These are phyloP conservation scores for Beroe forskalii DNA, from an alignment of 37 sponge, comb jelly and placozoan genomes.

Conservation along the genomic window DNA sequence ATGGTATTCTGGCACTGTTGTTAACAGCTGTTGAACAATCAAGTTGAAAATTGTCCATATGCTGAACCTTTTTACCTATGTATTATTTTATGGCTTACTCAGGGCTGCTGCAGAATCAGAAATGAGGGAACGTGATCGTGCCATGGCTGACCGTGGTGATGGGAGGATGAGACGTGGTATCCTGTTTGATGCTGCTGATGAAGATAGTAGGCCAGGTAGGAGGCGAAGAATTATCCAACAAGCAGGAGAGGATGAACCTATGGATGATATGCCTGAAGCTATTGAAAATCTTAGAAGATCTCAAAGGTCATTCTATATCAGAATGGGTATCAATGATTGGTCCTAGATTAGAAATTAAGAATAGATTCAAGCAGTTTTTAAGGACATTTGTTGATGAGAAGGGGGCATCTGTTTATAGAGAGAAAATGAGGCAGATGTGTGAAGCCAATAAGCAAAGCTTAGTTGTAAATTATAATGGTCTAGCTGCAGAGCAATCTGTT, in stretches of 20 bases:
- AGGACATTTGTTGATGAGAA: slow-evolving; percentile 81
- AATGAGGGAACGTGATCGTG: slow-evolving; percentile 86
- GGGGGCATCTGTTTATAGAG: slow-evolving; percentile 82
- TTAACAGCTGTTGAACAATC: too few relatives aligned
- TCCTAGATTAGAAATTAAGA: slow-evolving; percentile 94
- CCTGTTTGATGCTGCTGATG: slow-evolving; percentile 77
- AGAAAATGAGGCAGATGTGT: slow-evolving; percentile 95
- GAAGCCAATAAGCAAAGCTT: slow-evolving; percentile 92
- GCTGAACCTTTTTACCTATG: too few relatives aligned
- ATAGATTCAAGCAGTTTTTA: slow-evolving; percentile 90
- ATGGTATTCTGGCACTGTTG: too few relatives aligned
- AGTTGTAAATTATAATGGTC: slow-evolving; percentile 88
- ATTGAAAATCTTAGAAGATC: slow-evolving; percentile 96
- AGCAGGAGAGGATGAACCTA: slow-evolving; percentile 41
- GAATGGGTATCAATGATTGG: slow-evolving; percentile 98
- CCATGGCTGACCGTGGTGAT: slow-evolving; percentile 71
- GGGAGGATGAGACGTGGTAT: slow-evolving; percentile 86
- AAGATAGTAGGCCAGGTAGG: slow-evolving; percentile 4
- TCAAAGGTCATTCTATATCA: slow-evolving; percentile 91
- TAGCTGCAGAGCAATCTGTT: slow-evolving; percentile 81
- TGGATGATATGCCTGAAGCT: slow-evolving; percentile 73
- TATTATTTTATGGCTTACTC: too few relatives aligned
- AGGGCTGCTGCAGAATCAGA: slow-evolving; percentile 80
- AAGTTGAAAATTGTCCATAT: too few relatives aligned
- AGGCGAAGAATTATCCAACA: slow-evolving; percentile 29